Percentiles rank a stretch among this genome's conserved stretches.
Conservation (phyloP, 1,140 invertebrate genomes). For the Rhopalosiphum maidis region DNA sequence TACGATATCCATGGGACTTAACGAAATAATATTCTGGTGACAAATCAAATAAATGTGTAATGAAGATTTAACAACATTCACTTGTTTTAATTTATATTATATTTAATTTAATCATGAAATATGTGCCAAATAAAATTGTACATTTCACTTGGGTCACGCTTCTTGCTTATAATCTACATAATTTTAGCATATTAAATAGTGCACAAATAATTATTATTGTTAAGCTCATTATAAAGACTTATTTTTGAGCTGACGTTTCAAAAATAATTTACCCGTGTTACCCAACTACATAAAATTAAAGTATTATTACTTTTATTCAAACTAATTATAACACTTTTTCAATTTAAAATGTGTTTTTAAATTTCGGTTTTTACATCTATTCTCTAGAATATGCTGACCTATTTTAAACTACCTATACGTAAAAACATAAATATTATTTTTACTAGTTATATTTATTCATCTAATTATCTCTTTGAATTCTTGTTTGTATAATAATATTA, state of each 20-base stretch:
- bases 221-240: neutral
- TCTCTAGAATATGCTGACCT: neutral
- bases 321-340: neutral
- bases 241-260: neutral
- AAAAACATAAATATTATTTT: neutral
- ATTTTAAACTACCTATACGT: neutral
- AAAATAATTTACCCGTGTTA: neutral
- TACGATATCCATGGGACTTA: neutral
- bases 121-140: neutral
- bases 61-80: neutral
- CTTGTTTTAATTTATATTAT: neutral
- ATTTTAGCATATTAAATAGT: conserved; percentile 9
- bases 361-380: neutral
- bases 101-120: neutral
- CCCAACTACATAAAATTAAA: neutral
- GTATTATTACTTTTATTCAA: neutral
- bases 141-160: neutral
- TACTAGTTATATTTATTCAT: neutral
- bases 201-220: neutral
- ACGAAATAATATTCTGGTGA: neutral
- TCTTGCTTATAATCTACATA: neutral
- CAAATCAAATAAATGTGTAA: neutral
- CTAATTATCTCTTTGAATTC: neutral
- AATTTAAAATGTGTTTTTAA: neutral
- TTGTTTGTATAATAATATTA: neutral